These are phyloP conservation scores for Sphenodon punctatus DNA, from an alignment of 2,797 vertebrate genomes.

Conservation along the genomic window DNA sequence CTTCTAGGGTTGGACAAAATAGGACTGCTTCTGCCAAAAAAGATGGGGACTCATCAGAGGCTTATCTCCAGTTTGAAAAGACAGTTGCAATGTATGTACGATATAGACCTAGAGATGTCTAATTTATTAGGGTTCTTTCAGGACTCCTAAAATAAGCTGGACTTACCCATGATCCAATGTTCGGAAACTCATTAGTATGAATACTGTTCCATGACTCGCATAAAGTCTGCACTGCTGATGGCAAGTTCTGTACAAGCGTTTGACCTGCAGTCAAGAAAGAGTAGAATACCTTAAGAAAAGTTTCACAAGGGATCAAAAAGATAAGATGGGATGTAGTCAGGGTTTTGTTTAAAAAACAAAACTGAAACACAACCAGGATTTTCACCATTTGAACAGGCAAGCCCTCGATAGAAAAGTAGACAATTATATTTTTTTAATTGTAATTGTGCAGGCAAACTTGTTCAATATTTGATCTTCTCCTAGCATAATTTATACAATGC, in stretches of 20 bases:
- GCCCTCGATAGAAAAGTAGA: neutral
- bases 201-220: conserved; percentile 96
- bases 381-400: neutral
- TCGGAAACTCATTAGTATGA: conserved; percentile 96
- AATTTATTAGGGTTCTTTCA: neutral
- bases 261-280: conserved; percentile 78
- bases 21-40: neutral
- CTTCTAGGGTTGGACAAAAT: neutral
- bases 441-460: neutral
- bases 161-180: conserved; percentile 97
- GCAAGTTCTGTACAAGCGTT: conserved; percentile 91
- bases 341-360: neutral
- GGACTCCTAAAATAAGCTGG: neutral
- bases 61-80: neutral
- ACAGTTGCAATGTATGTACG: too few species aligned
- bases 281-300: neutral
- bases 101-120: too few species aligned
- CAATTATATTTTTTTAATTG: neutral
- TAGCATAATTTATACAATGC: neutral
- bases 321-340: neutral
- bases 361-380: neutral
- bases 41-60: neutral
- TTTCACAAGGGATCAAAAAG: neutral
- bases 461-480: neutral
- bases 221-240: conserved; percentile 88